Evolutionary conservation across 2,797 vertebrate species (phyloP), one percentile per base, ranked within the genome.

Genomic region (Scarus forsteni): DNA sequence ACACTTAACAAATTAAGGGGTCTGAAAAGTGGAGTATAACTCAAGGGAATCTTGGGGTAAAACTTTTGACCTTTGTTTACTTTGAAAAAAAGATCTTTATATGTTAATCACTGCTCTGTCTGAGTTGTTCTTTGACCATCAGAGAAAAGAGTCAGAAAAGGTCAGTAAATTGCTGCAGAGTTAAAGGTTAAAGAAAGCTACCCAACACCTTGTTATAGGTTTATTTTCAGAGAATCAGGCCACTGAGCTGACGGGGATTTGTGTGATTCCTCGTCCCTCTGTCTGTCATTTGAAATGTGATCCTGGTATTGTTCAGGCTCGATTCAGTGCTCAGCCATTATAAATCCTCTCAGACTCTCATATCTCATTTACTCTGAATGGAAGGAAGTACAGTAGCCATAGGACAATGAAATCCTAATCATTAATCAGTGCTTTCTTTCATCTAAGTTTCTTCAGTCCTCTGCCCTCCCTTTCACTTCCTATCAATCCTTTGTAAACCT

Each of bases 251-350:
- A 54, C 13, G 42, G 53, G 46, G 43, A 68, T 46, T 50, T 5
- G 19, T 46, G 42, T 18, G 36, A 62, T 59, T 66, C 27, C 60
- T 72, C 39, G 39, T 80, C 38, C 39, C 67, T 70, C 52, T 67
- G 59, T 13, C 12, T 60, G 39, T 71, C 66, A 56, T 70, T 80
- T 84, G 79, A 85, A 80, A 73, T 50, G 52, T 68, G 64, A 84
- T 79, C 73, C 39, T 59, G 48, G 36, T 50, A 49, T 68, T 73
- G 35, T 77, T 82, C 54, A 48, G 51, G 48, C 60, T 64, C 43
- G 70, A 77, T 70, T 64, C 62, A 57, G 64, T 3, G 19, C 52
- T 72, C 77, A 80, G 62, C 60, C 39, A 16, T 82, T 54, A 75
- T 65, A 60, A 65, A 78, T 73, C 57, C 60, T 68, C 56, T 38